phyloP scores from a whole-genome alignment of 2,888 invertebrate genomes.

The Scelioninae gen. 2 region DNA sequence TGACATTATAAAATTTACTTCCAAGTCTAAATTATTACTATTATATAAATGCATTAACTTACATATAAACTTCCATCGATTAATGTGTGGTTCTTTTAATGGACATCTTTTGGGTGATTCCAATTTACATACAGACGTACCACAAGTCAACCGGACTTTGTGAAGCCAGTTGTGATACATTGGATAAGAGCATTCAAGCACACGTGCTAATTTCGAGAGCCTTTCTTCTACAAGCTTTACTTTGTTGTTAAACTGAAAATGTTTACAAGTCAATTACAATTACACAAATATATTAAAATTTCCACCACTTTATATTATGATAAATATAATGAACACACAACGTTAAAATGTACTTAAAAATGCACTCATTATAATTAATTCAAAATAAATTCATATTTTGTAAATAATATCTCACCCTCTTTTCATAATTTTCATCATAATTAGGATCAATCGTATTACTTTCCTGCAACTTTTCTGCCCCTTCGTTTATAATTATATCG shows the following conservation, averaged over 20 bases:
- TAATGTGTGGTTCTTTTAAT: slow-evolving; percentile 69
- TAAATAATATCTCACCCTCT: slow-evolving; percentile 12
- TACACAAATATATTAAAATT: too few species aligned
- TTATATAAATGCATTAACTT: slow-evolving; percentile 61
- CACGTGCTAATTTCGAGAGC: slow-evolving; percentile 71
- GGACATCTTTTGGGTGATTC: slow-evolving; percentile 69
- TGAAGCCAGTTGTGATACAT: slow-evolving; percentile 71
- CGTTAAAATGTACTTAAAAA: too few species aligned
- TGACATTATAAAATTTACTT: too few species aligned
- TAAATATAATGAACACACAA: too few species aligned
- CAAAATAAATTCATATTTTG: too few species aligned
- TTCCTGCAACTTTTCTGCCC: slow-evolving; percentile 34
- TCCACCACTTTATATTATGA: too few species aligned
- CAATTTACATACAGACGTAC: slow-evolving; percentile 70
- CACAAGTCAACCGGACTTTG: slow-evolving; percentile 64
- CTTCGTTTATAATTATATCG: slow-evolving; percentile 44
- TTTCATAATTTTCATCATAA: slow-evolving; percentile 42
- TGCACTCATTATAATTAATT: too few species aligned
- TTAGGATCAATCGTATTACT: slow-evolving; percentile 25
- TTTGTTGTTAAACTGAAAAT: slow-evolving; percentile 67
- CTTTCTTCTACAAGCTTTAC: slow-evolving; percentile 68
- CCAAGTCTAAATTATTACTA: too few species aligned
- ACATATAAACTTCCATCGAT: slow-evolving; percentile 74
- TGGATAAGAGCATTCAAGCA: slow-evolving; percentile 72
- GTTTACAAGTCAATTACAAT: too few species aligned